Percentiles rank a stretch among this genome's conserved stretches.
These are phyloP conservation scores for Hemicordylus capensis DNA, from an alignment of 2,113 vertebrate species.

Conservation along the genomic window DNA sequence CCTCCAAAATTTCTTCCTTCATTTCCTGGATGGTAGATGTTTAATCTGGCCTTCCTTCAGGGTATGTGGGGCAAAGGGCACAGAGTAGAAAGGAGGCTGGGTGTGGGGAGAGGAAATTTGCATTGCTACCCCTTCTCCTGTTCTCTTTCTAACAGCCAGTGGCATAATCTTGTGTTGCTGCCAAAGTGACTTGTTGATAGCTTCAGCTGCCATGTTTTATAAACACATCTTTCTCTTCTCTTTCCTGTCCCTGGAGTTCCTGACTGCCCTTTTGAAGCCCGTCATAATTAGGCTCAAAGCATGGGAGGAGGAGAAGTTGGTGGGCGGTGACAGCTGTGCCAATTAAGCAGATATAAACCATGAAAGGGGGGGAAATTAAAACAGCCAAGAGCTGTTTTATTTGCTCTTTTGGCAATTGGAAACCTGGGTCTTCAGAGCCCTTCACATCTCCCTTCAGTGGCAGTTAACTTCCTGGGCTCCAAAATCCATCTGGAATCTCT, in stretches of 20 bases:
- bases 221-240: background rate
- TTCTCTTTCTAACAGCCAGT: background rate
- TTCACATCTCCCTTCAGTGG: background rate
- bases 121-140: background rate
- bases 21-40: background rate
- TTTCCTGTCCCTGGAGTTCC: background rate
- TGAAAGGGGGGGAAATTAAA: conserved; percentile 9
- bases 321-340: background rate
- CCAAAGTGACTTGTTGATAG: background rate
- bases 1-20: background rate
- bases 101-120: background rate
- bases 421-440: background rate
- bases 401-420: background rate
- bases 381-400: background rate
- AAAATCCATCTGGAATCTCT: conserved; percentile 1
- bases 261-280: conserved; percentile 24
- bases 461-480: background rate
- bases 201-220: conserved; percentile 8
- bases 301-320: background rate
- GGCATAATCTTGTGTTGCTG: background rate
- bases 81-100: background rate
- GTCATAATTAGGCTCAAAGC: conserved; percentile 28
- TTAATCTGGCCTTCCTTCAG: background rate
- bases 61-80: background rate
- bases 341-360: conserved; percentile 10